Evolutionary conservation across 2,113 vertebrate species (phyloP), one percentile per base, ranked within the genome.

Genomic region (Terrapene triunguis): DNA sequence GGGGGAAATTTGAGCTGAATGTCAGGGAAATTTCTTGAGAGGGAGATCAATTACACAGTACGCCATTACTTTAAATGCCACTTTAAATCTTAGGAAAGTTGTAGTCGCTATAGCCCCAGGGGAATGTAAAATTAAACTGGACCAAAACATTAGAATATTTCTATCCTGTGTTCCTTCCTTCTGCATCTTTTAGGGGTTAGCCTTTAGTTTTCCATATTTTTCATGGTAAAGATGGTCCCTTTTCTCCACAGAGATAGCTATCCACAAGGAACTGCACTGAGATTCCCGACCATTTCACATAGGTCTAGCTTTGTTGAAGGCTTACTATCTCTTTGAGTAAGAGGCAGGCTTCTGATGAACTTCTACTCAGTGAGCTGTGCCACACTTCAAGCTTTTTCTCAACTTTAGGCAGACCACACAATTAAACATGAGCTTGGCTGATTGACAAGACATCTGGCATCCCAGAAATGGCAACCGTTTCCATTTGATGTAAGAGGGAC

Each of bases 371-470:
- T 78, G 38, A 94, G 47, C 16, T 38, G 4, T n/a, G 17, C 8
- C 74, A 88, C 47, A 50, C 47, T 32, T 80, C 48, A 69, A 80
- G 69, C 78, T 94, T 93, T 38, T 87, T 85, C 54, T 89, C 79
- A 92, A 44, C 59, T 84, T 82, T 86, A 54, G 59, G 69, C 38
- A 90, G 27, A 89, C 44, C 88, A n/a, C 29, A 35, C 47, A 53
- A 82, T 78, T 94, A 95, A 89, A 93, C 48, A 72, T 80, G 84
- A 94, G 94, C 81, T 27, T 94, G 80, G 82, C 74, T 93, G 50
- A 90, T 32, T 90, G 80, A 95, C 76, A 89, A 94, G 85, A 92
- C 94, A 97, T 97, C 96, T 96, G 97, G 95, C 86, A 88, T 74
- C 88, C 10, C 53, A 57, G 17, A 92, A 85, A 91, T 91, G 50